phyloP scores from a whole-genome alignment of 2,797 vertebrate species.

The Gobio occitaniae region DNA sequence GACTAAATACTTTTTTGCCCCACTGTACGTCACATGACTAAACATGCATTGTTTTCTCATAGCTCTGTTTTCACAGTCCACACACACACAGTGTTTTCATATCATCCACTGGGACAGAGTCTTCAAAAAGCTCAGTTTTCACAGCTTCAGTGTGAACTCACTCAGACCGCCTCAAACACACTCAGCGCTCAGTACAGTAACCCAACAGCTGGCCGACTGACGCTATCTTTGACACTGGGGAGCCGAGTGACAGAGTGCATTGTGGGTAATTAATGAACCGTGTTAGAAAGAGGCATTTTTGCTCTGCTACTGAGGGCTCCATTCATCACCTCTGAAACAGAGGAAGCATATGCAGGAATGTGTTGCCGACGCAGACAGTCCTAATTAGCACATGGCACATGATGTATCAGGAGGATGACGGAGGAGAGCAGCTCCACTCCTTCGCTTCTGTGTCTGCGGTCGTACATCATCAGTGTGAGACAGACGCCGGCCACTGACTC shows the following conservation, averaged over 20 bases:
- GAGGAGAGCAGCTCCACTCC: constrained; percentile 55
- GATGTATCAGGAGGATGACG: constrained; percentile 58
- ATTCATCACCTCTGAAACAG: constrained; percentile 53
- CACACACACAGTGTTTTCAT: no score
- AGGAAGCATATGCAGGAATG: constrained; percentile 56
- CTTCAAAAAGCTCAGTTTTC: no score
- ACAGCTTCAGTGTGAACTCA: no score
- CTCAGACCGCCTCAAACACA: background rate
- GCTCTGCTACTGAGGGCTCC: constrained; percentile 38
- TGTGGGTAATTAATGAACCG: constrained; percentile 55
- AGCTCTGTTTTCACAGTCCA: no score
- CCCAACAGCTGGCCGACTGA: constrained; percentile 63
- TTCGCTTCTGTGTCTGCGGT: constrained; percentile 48
- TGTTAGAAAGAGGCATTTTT: constrained; percentile 40
- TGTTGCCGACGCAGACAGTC: constrained; percentile 59
- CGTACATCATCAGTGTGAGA: constrained; percentile 61
- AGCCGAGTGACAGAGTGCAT: constrained; percentile 61
- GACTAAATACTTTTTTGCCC: no score
- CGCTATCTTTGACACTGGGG: constrained; percentile 59
- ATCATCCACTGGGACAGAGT: no score
- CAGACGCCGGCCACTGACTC: constrained; percentile 58
- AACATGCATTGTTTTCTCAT: no score
- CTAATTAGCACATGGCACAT: constrained; percentile 64
- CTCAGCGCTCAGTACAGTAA: constrained; percentile 46
- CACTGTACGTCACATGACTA: no score